Base-by-base conservation (phyloP, 2,113 vertebrate genomes). In the Erpornis zantholeuca region DNA sequence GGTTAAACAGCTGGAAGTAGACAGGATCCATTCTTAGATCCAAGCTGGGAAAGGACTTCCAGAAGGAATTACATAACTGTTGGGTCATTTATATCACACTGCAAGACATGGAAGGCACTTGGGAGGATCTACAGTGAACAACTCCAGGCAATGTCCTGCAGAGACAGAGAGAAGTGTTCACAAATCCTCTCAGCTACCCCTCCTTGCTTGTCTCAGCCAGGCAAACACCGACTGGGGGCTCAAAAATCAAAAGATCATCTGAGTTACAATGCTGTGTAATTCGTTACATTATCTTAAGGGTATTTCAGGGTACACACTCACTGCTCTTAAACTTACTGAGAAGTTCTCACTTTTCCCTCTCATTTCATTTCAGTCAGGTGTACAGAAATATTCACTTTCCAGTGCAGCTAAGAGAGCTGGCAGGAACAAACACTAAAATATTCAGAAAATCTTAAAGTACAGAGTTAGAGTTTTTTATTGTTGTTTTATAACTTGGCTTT, bases 401-500 rank as follows among this genome's bases (percentile, higher is more conserved):
- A 96, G 31, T 56, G 83, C 63, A 87, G 86, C 68, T 77, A 40
- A 68, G 53, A 94, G 42, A 94, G 59, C 14, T 71, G 88, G 75
- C 78, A 95, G 71, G 57, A 90, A 54, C 65, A 96, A 97, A 97
- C 59, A 93, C 72, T 94, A 82, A 85, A 95, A 93, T 93, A 82
- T 82, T 93, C 96, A 96, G 92, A 95, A 95, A 45, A 85, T 88
- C 71, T 82, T 69, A 54, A 89, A 88, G 63, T 94, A 78, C 69
- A 96, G 94, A 96, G 71, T 96, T 94, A 90, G 77, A 91, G 85
- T 27, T 95, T 91, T 93, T 95, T 86, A 86, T 86, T 93, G 96
- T 98, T 97, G 95, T 96, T 97, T 96, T 93, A 94, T 97, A 98
- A 98, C 94, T 97, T 97, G 93, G 44, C 88, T 95, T 93, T 98